Evolutionary conservation across 1,140 invertebrate species (phyloP).

Genomic region (Spodoptera frugiperda): DNA sequence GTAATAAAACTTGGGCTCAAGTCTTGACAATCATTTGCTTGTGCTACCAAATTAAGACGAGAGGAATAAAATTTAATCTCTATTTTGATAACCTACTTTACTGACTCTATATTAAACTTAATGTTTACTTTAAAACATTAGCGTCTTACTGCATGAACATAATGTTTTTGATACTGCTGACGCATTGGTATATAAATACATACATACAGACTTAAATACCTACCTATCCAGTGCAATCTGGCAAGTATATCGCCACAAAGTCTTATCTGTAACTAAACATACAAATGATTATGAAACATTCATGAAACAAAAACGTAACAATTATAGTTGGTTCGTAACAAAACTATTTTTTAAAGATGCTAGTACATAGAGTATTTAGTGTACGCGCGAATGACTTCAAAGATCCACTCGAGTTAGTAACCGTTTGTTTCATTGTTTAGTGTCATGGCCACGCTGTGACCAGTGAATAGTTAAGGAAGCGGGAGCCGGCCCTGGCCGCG

Average conservation of each 20-base stretch:
- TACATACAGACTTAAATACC: no score
- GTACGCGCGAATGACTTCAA: slow-evolving; percentile 9
- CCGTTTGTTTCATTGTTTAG: slow-evolving; percentile 37
- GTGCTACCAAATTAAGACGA: slow-evolving; percentile 11
- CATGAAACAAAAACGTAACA: no score
- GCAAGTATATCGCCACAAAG: no score
- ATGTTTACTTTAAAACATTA: neutral
- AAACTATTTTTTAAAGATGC: neutral
- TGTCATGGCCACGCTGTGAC: slow-evolving; percentile 45
- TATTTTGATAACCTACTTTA: slow-evolving; percentile 7
- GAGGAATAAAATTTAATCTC: slow-evolving; percentile 2
- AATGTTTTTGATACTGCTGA: neutral
- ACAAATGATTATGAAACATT: no score
- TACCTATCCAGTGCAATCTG: no score
- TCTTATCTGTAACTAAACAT: no score
- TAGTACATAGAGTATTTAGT: neutral
- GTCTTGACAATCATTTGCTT: slow-evolving; percentile 29
- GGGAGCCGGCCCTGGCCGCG: slow-evolving; percentile 48
- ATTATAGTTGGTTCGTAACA: neutral
- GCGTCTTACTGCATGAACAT: neutral
- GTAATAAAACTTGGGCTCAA: slow-evolving; percentile 14
- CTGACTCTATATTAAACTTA: neutral
- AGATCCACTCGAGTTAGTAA: slow-evolving; percentile 31
- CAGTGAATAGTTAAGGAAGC: slow-evolving; percentile 42
- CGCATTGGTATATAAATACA: no score